Percentiles rank a stretch among this genome's conserved stretches.
These are phyloP conservation scores for Apostichopus japonicus DNA, from an alignment of 35 echinoderm and acorn worm species.

Conservation along the genomic window DNA sequence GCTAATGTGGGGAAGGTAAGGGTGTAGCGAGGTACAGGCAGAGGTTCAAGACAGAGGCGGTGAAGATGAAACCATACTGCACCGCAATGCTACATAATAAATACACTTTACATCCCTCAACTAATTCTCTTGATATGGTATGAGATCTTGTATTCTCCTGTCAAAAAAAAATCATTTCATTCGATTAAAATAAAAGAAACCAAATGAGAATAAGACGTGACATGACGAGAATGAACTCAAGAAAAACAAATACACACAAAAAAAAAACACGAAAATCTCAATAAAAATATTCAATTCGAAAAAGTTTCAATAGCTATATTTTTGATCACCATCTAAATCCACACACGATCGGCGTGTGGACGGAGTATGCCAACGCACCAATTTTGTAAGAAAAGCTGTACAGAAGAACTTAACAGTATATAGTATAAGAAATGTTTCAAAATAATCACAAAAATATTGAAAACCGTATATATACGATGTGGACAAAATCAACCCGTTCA, in stretches of 20 bases:
- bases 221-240: neutral
- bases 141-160: too few species aligned
- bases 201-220: neutral
- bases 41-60: too few species aligned
- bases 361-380: neutral
- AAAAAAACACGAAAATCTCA: neutral
- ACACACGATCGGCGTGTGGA: neutral
- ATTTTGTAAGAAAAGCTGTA: neutral
- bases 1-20: too few species aligned
- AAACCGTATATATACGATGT: neutral
- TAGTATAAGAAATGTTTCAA: neutral
- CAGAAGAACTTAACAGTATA: neutral
- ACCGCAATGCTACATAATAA: too few species aligned
- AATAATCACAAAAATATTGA: neutral
- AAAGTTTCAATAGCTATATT: neutral
- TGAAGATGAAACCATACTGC: too few species aligned
- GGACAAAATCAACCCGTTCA: too few species aligned
- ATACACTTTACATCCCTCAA: too few species aligned
- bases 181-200: too few species aligned
- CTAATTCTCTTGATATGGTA: too few species aligned
- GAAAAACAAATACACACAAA: neutral
- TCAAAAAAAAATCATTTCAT: too few species aligned
- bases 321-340: neutral
- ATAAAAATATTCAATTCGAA: neutral
- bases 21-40: too few species aligned